These are phyloP conservation scores for Syrista parreyssii DNA, from an alignment of 2,888 invertebrate species.

Conservation along the genomic window DNA sequence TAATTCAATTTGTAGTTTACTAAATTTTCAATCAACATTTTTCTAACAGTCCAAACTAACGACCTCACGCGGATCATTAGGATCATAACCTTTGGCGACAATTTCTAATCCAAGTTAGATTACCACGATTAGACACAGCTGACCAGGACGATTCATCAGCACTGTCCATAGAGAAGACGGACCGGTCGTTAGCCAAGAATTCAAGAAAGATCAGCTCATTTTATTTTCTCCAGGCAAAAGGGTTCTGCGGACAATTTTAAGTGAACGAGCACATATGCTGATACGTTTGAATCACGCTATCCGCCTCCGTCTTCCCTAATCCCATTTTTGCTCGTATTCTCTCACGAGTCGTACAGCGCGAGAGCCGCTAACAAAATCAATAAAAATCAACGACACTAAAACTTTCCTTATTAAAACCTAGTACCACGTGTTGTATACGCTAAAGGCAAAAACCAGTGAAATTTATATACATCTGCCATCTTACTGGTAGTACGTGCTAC, in stretches of 20 bases:
- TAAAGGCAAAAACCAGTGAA: background rate
- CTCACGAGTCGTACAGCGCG: background rate
- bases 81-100: constrained; percentile 21
- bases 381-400: background rate
- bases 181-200: background rate
- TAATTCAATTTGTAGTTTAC: background rate
- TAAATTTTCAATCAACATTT: constrained; percentile 12
- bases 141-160: background rate
- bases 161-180: background rate
- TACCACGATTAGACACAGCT: constrained; percentile 6
- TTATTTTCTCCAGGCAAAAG: background rate
- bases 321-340: background rate
- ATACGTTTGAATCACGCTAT: background rate
- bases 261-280: background rate
- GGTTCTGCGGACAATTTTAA: background rate
- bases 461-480: background rate
- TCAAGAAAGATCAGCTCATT: background rate
- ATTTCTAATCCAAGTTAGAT: constrained; percentile 20
- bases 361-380: background rate
- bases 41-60: constrained; percentile 5
- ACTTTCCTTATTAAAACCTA: background rate
- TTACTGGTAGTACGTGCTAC: background rate
- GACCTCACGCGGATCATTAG: constrained; percentile 9
- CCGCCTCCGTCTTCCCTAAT: background rate
- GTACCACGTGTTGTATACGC: background rate